phyloP scores from a whole-genome alignment of 64 coral and sea anemone species.

The Pocillopora damicornis region DNA sequence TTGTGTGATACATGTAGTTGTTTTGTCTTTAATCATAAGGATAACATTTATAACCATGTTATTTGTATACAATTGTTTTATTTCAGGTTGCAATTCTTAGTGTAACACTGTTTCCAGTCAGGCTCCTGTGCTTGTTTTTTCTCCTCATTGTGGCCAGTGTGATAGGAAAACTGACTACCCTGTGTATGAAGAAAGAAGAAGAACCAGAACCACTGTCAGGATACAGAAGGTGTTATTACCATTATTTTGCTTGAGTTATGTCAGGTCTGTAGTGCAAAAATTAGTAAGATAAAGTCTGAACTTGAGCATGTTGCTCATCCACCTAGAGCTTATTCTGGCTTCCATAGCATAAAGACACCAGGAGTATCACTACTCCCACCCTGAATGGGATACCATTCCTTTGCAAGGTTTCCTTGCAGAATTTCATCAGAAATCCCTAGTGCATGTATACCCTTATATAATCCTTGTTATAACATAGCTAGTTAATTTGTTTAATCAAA shows the following conservation, averaged over 20 bases:
- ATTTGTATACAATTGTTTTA: background rate
- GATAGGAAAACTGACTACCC: constrained; percentile 56
- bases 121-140: constrained; percentile 49
- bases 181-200: constrained; percentile 54
- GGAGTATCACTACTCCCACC: background rate
- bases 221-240: constrained; percentile 47
- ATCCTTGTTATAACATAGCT: too few species aligned
- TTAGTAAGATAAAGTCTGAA: too few species aligned
- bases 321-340: background rate
- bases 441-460: too few species aligned
- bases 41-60: background rate
- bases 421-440: too few species aligned
- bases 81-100: constrained; percentile 73
- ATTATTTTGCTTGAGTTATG: background rate
- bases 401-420: too few species aligned
- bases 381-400: too few species aligned
- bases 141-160: constrained; percentile 66
- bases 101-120: constrained; percentile 74
- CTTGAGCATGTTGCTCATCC: too few species aligned
- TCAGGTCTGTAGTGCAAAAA: too few species aligned
- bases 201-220: constrained; percentile 54
- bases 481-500: too few species aligned
- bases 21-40: background rate
- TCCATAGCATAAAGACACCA: too few species aligned
- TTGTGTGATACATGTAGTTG: too few species aligned